Evolutionary conservation across 1,140 invertebrate species (phyloP).

Genomic region (Leptinotarsa defecta): DNA sequence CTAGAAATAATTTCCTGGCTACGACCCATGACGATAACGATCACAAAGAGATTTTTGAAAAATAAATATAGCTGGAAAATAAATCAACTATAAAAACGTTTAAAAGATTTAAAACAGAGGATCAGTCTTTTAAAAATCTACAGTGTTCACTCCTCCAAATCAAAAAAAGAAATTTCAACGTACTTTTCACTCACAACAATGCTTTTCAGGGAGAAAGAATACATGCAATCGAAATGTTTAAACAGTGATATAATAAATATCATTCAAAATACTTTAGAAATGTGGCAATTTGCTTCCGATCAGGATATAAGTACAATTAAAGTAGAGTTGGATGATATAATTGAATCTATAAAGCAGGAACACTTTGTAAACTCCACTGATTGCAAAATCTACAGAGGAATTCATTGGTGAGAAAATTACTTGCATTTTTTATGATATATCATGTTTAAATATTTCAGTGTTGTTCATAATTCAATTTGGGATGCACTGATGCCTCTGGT

Average conservation of each 20-base stretch:
- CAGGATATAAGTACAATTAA: slow-evolving; percentile 11
- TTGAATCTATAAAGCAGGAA: slow-evolving; percentile 19
- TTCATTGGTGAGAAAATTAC: slow-evolving; percentile 22
- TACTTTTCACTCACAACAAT: neutral
- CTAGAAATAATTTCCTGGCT: no score
- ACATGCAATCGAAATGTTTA: slow-evolving; percentile 1
- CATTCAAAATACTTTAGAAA: slow-evolving; percentile 14
- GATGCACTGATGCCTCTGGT: slow-evolving; percentile 36
- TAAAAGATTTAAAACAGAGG: no score
- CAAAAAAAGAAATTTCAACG: no score
- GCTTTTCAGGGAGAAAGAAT: slow-evolving; percentile 24
- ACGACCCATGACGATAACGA: no score
- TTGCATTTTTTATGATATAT: neutral
- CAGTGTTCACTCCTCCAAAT: no score
- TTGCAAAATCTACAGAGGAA: neutral
- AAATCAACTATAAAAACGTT: no score
- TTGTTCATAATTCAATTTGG: slow-evolving; percentile 40
- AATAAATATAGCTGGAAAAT: no score
- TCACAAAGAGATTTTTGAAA: no score
- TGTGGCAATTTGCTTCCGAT: slow-evolving; percentile 15
- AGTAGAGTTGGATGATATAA: slow-evolving; percentile 18
- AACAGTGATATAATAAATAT: slow-evolving; percentile 24
- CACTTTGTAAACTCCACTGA: slow-evolving; percentile 13
- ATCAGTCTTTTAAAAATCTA: no score
- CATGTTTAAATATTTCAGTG: slow-evolving; percentile 33